Percentiles rank a stretch among this genome's conserved stretches.
Conservation (phyloP, 2,113 vertebrate species). For the Antechinus stuartii region DNA sequence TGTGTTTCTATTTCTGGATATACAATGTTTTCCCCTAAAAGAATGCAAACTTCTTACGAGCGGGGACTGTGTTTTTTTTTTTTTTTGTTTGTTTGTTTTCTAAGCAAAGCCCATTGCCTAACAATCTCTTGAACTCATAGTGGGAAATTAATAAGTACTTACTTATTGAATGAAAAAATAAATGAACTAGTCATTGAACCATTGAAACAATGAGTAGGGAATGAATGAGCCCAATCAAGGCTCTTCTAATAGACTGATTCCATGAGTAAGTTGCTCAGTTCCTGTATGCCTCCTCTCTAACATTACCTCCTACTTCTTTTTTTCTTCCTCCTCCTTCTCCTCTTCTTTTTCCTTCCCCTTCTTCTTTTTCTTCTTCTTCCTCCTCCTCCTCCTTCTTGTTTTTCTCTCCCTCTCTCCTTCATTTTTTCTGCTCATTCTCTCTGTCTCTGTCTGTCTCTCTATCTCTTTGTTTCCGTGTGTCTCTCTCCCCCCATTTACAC, state of each 20-base stretch:
- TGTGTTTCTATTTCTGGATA: no score
- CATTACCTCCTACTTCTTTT: background rate
- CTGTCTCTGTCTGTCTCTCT: background rate
- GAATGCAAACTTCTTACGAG: no score
- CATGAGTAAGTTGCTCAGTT: accelerated
- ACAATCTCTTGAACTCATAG: no score
- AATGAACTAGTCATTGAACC: no score
- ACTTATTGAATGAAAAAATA: background rate
- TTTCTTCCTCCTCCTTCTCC: background rate
- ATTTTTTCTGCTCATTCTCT: background rate
- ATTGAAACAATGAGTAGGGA: background rate
- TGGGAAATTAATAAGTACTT: background rate
- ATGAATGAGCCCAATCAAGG: accelerated
- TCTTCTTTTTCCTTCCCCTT: background rate
- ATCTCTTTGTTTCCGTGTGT: background rate
- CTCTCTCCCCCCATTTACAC: background rate
- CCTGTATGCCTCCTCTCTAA: background rate
- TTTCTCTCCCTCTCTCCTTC: background rate
- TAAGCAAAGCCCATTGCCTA: background rate
- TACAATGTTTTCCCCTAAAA: no score
- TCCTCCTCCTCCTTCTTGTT: background rate
- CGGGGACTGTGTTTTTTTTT: background rate
- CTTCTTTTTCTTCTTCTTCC: background rate
- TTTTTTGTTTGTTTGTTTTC: background rate
- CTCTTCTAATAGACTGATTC: accelerated